Conservation (phyloP, 2,888 invertebrate genomes). For the Heliothis peltigera region DNA sequence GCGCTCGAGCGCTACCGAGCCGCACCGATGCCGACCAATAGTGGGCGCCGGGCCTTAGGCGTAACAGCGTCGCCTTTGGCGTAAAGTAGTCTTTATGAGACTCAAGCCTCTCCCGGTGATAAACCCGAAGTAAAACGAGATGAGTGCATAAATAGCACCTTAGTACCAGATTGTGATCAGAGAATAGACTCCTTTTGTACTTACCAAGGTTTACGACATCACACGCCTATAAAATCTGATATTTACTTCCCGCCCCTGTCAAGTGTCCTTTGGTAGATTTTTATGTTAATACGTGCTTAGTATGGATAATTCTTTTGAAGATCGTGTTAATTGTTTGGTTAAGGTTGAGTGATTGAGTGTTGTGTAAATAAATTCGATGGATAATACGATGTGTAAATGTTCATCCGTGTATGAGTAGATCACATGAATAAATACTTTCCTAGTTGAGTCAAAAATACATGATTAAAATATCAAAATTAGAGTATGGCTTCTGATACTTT, state of each 20-base stretch:
- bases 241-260: constrained; percentile 51
- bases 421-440: background rate
- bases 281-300: constrained; percentile 52
- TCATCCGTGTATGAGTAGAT: constrained; percentile 18
- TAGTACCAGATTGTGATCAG: constrained; percentile 56
- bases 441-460: background rate
- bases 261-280: constrained; percentile 40
- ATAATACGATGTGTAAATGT: constrained; percentile 5
- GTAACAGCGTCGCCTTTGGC: constrained; percentile 63
- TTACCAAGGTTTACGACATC: constrained; percentile 51
- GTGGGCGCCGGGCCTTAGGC: too few species aligned
- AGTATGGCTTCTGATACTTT: background rate
- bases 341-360: constrained; percentile 27
- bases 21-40: too few species aligned
- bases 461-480: background rate
- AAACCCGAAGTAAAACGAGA: constrained; percentile 60
- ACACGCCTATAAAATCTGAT: constrained; percentile 56
- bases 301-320: constrained; percentile 37
- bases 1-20: too few species aligned
- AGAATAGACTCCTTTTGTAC: constrained; percentile 61
- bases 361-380: constrained; percentile 28
- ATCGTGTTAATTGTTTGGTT: constrained; percentile 37
- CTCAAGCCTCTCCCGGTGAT: constrained; percentile 53
- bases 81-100: constrained; percentile 69
- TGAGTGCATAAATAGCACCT: constrained; percentile 65